A percentile compares a stretch with the other conserved stretches of the same genome.
Conservation (phyloP, 30 jellyfish, hydroid and myxozoan species). For the Cassiopea xamachana region DNA sequence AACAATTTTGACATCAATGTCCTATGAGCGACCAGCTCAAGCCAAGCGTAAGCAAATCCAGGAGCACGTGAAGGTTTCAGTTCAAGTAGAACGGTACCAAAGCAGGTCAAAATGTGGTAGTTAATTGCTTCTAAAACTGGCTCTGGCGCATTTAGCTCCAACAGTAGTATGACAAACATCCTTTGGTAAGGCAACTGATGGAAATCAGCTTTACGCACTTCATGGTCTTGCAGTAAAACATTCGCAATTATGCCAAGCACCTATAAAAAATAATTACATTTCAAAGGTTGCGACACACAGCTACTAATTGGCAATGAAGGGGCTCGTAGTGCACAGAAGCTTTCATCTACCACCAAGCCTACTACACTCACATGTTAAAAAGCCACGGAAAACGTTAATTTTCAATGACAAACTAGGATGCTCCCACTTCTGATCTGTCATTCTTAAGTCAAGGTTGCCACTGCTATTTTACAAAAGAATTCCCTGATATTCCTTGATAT, state of each 20-base stretch:
- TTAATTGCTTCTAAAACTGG: conserved; percentile 96
- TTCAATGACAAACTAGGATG: too few species aligned
- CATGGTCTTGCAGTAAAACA: conserved; percentile 92
- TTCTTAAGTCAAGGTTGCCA: too few species aligned
- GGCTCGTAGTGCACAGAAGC: background rate
- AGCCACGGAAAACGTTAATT: too few species aligned
- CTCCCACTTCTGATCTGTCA: too few species aligned
- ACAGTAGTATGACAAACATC: conserved; percentile 85
- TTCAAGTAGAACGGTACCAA: conserved; percentile 89
- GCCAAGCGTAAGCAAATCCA: conserved; percentile 98
- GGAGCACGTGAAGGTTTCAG: conserved; percentile 95
- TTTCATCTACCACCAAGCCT: too few species aligned
- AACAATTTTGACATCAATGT: conserved; percentile 90
- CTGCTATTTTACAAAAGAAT: too few species aligned
- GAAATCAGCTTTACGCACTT: conserved; percentile 80
- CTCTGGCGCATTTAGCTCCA: conserved; percentile 97
- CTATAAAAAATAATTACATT: conserved; percentile 9
- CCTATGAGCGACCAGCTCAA: conserved; percentile 94
- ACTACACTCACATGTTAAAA: too few species aligned
- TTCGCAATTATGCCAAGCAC: conserved; percentile 91
- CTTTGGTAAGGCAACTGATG: conserved; percentile 96
- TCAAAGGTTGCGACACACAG: background rate
- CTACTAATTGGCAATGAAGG: background rate
- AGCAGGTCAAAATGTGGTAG: conserved; percentile 86
- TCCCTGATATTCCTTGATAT: too few species aligned